phyloP scores from a whole-genome alignment of 2,113 vertebrate species.

The Noturus placidus region DNA sequence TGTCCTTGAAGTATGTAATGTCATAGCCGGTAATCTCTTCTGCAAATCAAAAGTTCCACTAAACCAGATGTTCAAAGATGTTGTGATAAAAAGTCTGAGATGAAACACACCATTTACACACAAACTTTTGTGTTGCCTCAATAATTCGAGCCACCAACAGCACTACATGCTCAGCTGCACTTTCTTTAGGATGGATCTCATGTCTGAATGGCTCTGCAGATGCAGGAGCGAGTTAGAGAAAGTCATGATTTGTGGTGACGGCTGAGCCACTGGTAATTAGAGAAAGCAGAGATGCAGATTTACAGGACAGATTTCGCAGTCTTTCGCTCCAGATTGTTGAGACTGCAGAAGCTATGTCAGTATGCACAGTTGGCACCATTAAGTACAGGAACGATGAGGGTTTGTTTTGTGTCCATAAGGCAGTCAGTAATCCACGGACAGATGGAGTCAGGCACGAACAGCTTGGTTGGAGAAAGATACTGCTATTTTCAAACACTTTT shows the following conservation, averaged over 20 bases:
- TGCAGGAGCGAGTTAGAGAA: neutral
- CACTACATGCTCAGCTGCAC: neutral
- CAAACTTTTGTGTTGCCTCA: neutral
- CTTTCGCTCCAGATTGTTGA: slow-evolving; percentile 19
- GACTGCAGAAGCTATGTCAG: slow-evolving; percentile 12
- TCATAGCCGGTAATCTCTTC: neutral
- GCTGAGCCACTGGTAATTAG: slow-evolving; percentile 17
- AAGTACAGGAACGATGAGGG: neutral
- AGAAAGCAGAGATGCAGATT: slow-evolving; percentile 1
- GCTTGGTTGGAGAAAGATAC: neutral
- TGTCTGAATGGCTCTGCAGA: neutral
- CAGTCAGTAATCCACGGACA: slow-evolving; percentile 4
- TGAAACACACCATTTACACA: neutral
- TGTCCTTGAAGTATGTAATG: neutral
- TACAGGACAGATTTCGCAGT: slow-evolving; percentile 9
- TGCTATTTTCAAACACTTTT: slow-evolving; percentile 15
- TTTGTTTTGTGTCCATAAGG: slow-evolving; percentile 21
- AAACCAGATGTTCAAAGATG: no score
- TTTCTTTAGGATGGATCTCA: neutral
- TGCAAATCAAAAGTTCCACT: neutral
- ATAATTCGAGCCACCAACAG: neutral
- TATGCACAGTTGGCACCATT: slow-evolving; percentile 16
- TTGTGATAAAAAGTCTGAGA: neutral
- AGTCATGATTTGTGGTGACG: neutral
- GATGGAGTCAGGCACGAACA: slow-evolving; percentile 20